A percentile compares a stretch with the other conserved stretches of the same genome.
Evolutionary conservation across 1,140 invertebrate species (phyloP).

Genomic region (Phymastichus coffea): DNA sequence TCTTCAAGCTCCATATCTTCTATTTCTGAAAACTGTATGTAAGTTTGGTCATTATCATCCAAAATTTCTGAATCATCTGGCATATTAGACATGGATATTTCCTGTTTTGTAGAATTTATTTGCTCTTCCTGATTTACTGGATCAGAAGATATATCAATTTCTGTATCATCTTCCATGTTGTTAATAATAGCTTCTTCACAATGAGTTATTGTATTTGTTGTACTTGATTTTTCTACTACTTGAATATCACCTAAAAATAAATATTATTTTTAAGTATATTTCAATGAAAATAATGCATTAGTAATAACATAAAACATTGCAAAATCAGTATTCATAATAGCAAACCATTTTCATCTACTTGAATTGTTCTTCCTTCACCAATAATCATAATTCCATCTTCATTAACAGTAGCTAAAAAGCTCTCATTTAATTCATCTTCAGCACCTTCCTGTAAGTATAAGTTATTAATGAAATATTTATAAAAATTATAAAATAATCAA

Average conservation of each 20-base stretch:
- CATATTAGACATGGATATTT: slow-evolving; percentile 41
- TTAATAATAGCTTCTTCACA: slow-evolving; percentile 13
- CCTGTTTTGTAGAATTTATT: slow-evolving; percentile 2
- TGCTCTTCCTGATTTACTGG: neutral
- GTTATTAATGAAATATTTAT: neutral
- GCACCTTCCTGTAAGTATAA: slow-evolving; percentile 34
- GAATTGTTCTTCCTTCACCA: slow-evolving; percentile 42
- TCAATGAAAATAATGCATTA: neutral
- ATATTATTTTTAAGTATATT: slow-evolving; percentile 10
- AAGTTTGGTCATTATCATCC: slow-evolving; percentile 31
- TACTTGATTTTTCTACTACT: slow-evolving; percentile 38
- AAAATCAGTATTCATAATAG: neutral
- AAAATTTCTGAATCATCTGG: slow-evolving; percentile 35
- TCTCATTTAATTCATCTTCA: slow-evolving; percentile 37
- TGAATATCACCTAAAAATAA: slow-evolving; percentile 43
- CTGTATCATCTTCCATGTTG: slow-evolving; percentile 1
- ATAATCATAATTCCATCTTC: slow-evolving; percentile 48
- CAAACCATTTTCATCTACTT: slow-evolving; percentile 50
- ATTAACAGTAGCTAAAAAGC: slow-evolving; percentile 46
- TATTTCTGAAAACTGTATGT: slow-evolving; percentile 40
- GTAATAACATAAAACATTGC: neutral
- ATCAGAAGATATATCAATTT: slow-evolving; percentile 5
- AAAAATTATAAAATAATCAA: neutral
- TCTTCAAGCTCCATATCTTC: slow-evolving; percentile 40
- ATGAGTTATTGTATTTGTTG: slow-evolving; percentile 15